Evolutionary conservation across 1,140 invertebrate species (phyloP).

Genomic region (Zeugodacus cucurbitae): DNA sequence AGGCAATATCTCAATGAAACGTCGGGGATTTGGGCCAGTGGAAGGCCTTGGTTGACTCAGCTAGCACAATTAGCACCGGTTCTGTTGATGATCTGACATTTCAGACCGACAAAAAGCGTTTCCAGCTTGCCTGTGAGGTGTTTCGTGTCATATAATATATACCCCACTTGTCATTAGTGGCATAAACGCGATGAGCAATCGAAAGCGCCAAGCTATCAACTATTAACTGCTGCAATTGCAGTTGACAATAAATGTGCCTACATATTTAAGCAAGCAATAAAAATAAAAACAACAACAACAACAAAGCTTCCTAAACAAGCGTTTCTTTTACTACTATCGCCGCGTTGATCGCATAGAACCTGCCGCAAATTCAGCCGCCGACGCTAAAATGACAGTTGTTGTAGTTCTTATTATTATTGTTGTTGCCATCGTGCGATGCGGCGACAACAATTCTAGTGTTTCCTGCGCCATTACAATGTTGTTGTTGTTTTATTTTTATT

Average conservation of each 20-base stretch:
- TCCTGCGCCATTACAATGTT: too few species aligned
- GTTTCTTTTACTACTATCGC: neutral
- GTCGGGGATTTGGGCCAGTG: too few species aligned
- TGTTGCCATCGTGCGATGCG: neutral
- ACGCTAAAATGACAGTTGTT: neutral
- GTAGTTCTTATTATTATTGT: neutral
- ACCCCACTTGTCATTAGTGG: neutral
- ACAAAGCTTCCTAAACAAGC: neutral
- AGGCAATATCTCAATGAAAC: too few species aligned
- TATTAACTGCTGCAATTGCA: neutral
- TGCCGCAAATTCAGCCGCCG: neutral
- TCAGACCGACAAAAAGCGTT: too few species aligned
- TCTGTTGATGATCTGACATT: too few species aligned
- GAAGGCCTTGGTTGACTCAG: too few species aligned
- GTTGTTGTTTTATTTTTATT: neutral
- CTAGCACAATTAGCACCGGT: too few species aligned
- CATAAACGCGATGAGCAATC: neutral
- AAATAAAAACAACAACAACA: neutral
- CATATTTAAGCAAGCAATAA: neutral
- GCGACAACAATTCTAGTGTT: neutral
- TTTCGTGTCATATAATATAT: neutral
- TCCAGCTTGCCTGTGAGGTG: too few species aligned
- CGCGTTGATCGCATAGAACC: neutral
- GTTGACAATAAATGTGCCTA: neutral
- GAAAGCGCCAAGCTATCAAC: neutral